phyloP scores from a whole-genome alignment of 1,140 invertebrate species.

The Polypedilum vanderplanki region DNA sequence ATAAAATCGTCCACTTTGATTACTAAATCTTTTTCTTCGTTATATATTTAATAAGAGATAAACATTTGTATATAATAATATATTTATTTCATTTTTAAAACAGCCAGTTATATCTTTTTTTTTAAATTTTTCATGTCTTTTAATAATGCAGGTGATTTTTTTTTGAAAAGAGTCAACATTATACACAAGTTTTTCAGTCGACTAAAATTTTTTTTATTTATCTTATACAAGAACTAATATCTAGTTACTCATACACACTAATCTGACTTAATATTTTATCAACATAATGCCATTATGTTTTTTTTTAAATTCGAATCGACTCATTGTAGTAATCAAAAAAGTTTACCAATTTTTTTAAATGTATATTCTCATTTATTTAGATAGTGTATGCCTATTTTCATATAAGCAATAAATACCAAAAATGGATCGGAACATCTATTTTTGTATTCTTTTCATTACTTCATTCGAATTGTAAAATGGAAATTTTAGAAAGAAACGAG shows the following conservation, averaged over 20 bases:
- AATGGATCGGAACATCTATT: too few species aligned
- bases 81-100: constrained; percentile 6
- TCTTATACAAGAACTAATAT: not conserved
- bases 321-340: too few species aligned
- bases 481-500: too few species aligned
- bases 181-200: constrained; percentile 11
- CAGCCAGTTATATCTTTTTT: constrained; percentile 18
- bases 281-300: too few species aligned
- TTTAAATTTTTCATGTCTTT: constrained; percentile 9
- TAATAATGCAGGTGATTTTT: not conserved
- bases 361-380: too few species aligned
- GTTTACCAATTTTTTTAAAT: too few species aligned
- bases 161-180: constrained; percentile 7
- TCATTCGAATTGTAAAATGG: too few species aligned
- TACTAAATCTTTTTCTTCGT: not conserved
- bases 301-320: too few species aligned
- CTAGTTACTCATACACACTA: not conserved
- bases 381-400: too few species aligned
- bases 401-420: too few species aligned
- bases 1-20: not conserved
- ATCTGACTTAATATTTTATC: not conserved
- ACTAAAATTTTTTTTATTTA: not conserved
- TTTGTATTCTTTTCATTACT: too few species aligned
- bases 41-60: constrained; percentile 2
- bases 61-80: constrained; percentile 20